Conservation (phyloP, 2,888 invertebrate species). For the Incurvaria masculella region DNA sequence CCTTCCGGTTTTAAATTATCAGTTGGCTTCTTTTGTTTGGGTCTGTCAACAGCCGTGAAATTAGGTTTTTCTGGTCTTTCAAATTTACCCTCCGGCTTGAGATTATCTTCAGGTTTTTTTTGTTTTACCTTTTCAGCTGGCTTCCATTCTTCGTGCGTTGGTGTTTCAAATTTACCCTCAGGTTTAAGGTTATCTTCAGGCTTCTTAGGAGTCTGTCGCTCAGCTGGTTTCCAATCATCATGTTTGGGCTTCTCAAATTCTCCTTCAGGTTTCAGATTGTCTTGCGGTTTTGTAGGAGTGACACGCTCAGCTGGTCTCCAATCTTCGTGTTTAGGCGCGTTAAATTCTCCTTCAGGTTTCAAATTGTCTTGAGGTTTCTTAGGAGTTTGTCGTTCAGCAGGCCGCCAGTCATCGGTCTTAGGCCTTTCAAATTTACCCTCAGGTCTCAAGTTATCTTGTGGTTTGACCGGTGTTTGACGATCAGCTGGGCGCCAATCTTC, state of each 20-base stretch:
- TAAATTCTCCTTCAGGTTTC: constrained; percentile 57
- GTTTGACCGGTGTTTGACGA: constrained; percentile 46
- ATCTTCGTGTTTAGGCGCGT: constrained; percentile 28
- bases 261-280: constrained; percentile 39
- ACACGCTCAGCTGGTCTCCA: constrained; percentile 28
- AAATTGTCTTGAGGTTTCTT: constrained; percentile 36
- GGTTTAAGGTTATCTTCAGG: constrained; percentile 65
- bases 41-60: constrained; percentile 35
- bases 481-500: constrained; percentile 39
- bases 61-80: constrained; percentile 27
- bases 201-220: constrained; percentile 60
- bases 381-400: constrained; percentile 25
- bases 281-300: constrained; percentile 28
- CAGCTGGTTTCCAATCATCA: constrained; percentile 51
- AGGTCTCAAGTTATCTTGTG: constrained; percentile 63
- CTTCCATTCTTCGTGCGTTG: constrained; percentile 45
- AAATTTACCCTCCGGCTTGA: constrained; percentile 51
- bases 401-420: constrained; percentile 26
- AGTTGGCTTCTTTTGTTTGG: constrained; percentile 24
- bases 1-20: constrained; percentile 42
- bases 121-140: constrained; percentile 57
- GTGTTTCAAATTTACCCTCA: constrained; percentile 55
- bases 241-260: constrained; percentile 41
- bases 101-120: constrained; percentile 57
- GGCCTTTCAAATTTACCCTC: constrained; percentile 53